Evolutionary conservation across 1,140 invertebrate species (phyloP).

Genomic region (Dendrolimus kikuchii): DNA sequence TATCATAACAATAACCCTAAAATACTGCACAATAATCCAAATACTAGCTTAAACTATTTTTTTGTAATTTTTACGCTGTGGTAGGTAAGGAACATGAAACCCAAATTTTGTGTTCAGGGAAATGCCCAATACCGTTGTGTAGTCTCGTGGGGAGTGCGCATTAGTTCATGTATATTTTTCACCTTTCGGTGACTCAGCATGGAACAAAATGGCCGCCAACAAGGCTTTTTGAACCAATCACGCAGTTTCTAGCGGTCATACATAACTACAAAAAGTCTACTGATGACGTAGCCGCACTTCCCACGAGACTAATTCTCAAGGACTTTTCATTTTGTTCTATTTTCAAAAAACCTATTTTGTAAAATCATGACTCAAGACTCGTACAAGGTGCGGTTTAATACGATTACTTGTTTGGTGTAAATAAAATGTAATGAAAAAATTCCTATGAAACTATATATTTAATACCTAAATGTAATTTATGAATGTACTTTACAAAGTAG

Average conservation of each 20-base stretch:
- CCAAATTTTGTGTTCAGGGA: conserved; percentile 72
- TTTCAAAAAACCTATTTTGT: conserved; percentile 40
- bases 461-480: conserved; percentile 52
- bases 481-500: conserved; percentile 66
- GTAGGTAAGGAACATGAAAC: conserved; percentile 60
- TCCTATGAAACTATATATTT: conserved; percentile 8
- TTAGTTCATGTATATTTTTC: conserved; percentile 70
- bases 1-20: conserved; percentile 4
- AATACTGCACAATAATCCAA: conserved; percentile 13
- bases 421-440: neutral
- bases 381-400: too few relatives aligned
- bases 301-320: conserved; percentile 71
- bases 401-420: conserved; percentile 4
- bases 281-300: conserved; percentile 64
- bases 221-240: conserved; percentile 68
- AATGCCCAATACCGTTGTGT: conserved; percentile 71
- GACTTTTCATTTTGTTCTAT: conserved; percentile 66
- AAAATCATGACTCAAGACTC: conserved; percentile 5
- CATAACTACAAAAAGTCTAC: conserved; percentile 66
- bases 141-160: conserved; percentile 68
- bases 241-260: conserved; percentile 44
- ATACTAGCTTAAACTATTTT: conserved; percentile 22
- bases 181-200: conserved; percentile 72
- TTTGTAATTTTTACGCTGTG: conserved; percentile 32
- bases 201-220: conserved; percentile 70